Percentiles rank a stretch among this genome's conserved stretches.
phyloP scores from a whole-genome alignment of 2,888 invertebrate genomes.

The Philhelius pedissequus region DNA sequence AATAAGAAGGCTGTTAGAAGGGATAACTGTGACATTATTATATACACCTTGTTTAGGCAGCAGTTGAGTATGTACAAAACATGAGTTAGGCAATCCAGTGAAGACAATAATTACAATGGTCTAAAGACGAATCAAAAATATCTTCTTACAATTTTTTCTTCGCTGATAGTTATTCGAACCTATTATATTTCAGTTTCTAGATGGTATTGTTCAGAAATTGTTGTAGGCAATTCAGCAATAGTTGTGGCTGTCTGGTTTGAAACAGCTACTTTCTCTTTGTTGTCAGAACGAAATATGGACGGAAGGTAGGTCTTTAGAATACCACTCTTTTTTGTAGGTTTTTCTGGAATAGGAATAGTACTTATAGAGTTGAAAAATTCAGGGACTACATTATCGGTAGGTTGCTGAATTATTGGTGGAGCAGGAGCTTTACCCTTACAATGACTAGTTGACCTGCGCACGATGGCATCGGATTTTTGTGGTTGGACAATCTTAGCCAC shows the following conservation, averaged over 20 bases:
- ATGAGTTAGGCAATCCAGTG: slow-evolving; percentile 19
- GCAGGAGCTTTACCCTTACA: slow-evolving; percentile 76
- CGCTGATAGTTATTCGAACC: not conserved
- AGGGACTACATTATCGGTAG: slow-evolving; percentile 48
- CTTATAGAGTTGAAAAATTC: slow-evolving; percentile 40
- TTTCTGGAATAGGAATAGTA: slow-evolving; percentile 52
- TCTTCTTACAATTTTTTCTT: slow-evolving; percentile 50
- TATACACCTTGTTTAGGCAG: slow-evolving; percentile 35
- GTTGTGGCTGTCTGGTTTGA: not conserved
- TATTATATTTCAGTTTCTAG: slow-evolving; percentile 65
- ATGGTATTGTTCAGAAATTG: slow-evolving; percentile 25
- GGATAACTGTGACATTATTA: slow-evolving; percentile 35
- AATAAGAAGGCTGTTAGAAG: slow-evolving; percentile 34
- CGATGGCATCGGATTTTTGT: slow-evolving; percentile 13
- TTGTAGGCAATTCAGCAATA: not conserved
- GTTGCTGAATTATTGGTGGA: slow-evolving; percentile 70
- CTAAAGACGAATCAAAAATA: slow-evolving; percentile 32
- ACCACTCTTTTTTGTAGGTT: slow-evolving; percentile 47
- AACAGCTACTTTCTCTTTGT: slow-evolving; percentile 29
- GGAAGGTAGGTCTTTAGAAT: slow-evolving; percentile 69
- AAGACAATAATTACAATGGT: not conserved
- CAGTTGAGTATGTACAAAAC: slow-evolving; percentile 64
- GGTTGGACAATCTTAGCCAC: not conserved
- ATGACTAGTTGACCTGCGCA: slow-evolving; percentile 71
- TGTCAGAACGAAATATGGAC: slow-evolving; percentile 71